These are phyloP conservation scores for Heloderma charlesbogerti DNA, from an alignment of 2,113 vertebrate species.

Conservation along the genomic window DNA sequence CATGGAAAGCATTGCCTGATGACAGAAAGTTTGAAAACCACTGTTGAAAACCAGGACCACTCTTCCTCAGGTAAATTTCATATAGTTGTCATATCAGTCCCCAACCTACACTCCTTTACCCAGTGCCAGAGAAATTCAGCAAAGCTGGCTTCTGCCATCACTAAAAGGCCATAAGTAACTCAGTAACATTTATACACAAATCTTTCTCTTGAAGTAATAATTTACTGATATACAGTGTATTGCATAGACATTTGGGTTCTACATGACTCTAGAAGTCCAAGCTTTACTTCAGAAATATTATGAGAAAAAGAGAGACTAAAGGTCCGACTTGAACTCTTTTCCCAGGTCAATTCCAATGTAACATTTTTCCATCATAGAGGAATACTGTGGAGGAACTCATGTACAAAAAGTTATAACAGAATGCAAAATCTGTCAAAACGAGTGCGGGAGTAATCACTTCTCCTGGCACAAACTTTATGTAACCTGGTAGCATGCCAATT, in stretches of 20 bases:
- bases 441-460: background rate
- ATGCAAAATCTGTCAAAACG: slow-evolving; percentile 20
- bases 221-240: background rate
- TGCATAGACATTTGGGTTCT: background rate
- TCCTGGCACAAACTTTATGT: slow-evolving; percentile 21
- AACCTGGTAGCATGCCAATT: slow-evolving; percentile 9
- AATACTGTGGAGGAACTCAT: slow-evolving; percentile 12
- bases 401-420: background rate
- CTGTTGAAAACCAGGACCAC: background rate
- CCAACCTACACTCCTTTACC: background rate
- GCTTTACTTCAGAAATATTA: background rate
- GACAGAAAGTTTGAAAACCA: background rate
- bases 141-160: background rate
- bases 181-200: background rate
- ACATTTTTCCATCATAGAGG: background rate
- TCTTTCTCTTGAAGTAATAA: background rate
- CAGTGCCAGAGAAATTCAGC: background rate
- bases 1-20: background rate
- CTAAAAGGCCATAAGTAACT: background rate
- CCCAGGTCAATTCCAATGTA: background rate
- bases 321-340: background rate
- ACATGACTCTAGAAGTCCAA: background rate
- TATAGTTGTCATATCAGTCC: background rate
- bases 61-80: background rate
- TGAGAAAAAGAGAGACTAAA: background rate